A percentile compares a stretch with the other conserved stretches of the same genome.
Conservation (phyloP, 2,113 vertebrate genomes). For the Heterotis niloticus region DNA sequence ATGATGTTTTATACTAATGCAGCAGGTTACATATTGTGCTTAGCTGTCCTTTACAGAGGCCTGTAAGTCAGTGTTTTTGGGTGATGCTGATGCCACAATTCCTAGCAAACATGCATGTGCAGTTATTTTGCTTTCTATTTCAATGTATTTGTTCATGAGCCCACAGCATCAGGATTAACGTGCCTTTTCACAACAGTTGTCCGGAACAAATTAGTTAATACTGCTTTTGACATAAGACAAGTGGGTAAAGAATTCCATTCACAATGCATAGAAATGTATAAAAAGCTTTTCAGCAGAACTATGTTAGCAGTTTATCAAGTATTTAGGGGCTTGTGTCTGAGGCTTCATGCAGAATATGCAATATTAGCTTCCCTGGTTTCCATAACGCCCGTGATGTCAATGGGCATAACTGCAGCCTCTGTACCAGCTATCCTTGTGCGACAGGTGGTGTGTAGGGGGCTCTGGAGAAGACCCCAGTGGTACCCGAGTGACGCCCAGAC, state of each 20-base stretch:
- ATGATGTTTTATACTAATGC: no score
- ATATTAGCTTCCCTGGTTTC: slow-evolving; percentile 19
- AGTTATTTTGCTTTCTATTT: not conserved
- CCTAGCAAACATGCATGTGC: no score
- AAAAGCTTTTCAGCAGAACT: slow-evolving; percentile 6
- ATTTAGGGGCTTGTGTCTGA: not conserved
- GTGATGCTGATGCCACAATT: no score
- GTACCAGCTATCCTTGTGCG: not conserved
- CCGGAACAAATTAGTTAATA: not conserved
- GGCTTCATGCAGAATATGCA: not conserved
- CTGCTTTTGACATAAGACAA: not conserved
- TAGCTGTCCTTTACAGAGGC: no score
- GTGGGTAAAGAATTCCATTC: not conserved
- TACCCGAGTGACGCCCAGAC: not conserved
- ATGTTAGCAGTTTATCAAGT: not conserved
- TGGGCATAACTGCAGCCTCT: not conserved
- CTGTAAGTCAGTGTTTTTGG: no score
- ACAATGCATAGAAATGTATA: not conserved
- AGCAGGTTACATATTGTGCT: no score
- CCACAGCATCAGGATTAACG: not conserved
- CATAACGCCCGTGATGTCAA: slow-evolving; percentile 23
- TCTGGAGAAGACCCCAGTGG: not conserved
- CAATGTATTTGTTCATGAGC: not conserved
- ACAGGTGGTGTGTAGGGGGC: not conserved
- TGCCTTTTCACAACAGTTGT: not conserved